phyloP scores from a whole-genome alignment of 2,113 vertebrate species.

The Nematolebias whitei region DNA sequence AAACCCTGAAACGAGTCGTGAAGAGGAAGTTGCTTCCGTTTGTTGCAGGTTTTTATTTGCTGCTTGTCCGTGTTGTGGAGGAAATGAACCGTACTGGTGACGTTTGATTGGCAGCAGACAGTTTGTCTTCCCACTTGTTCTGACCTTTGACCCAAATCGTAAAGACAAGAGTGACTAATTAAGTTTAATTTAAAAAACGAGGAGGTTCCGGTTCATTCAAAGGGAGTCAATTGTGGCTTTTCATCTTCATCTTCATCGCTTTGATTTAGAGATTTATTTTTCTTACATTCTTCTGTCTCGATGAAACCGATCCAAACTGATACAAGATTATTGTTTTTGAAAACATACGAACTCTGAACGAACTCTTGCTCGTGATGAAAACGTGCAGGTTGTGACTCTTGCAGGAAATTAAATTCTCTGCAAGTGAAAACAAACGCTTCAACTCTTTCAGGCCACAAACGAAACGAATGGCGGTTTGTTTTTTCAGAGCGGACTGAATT shows the following conservation, averaged over 20 bases:
- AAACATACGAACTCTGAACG: conserved; percentile 15
- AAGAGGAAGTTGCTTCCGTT: background rate
- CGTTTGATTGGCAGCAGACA: conserved; percentile 19
- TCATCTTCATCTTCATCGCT: no score
- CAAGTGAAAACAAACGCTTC: no score
- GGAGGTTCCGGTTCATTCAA: conserved; percentile 14
- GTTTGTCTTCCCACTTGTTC: conserved; percentile 9
- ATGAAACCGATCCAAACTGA: background rate
- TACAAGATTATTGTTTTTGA: conserved; percentile 4
- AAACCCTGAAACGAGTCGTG: conserved; percentile 13
- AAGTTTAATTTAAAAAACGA: background rate
- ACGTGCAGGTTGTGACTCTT: no score
- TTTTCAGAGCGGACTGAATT: no score
- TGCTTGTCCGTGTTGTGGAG: background rate
- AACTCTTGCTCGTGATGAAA: conserved; percentile 6
- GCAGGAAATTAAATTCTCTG: no score
- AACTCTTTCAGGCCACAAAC: no score
- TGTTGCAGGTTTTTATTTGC: conserved; percentile 2
- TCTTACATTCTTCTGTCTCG: no score
- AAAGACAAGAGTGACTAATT: background rate
- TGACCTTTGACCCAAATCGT: conserved; percentile 9
- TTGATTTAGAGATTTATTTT: conserved; percentile 15
- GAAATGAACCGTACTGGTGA: background rate
- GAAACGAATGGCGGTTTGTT: no score
- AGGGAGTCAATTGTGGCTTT: conserved; percentile 1